A percentile compares a stretch with the other conserved stretches of the same genome.
Evolutionary conservation across 2,888 invertebrate species (phyloP).

Genomic region (Volucella inflata): DNA sequence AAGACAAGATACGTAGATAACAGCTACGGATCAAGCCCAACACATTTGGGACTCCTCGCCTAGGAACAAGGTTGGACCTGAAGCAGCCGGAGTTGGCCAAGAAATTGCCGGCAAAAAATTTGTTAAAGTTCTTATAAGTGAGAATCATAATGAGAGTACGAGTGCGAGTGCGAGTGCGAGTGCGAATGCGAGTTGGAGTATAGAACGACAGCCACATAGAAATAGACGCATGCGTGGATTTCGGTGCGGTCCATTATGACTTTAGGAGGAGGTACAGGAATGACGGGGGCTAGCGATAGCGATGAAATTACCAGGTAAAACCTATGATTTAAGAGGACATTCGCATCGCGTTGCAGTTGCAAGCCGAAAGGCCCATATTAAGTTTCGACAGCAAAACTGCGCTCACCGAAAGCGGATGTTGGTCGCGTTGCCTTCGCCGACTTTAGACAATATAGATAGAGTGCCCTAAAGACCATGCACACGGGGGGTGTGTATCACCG

Average conservation of each 20-base stretch:
- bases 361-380: constrained; percentile 66
- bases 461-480: constrained; percentile 40
- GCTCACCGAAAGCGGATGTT: constrained; percentile 55
- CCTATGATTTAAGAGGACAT: constrained; percentile 67
- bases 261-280: background rate
- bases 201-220: constrained; percentile 19
- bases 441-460: too few species aligned
- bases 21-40: constrained; percentile 63
- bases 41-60: constrained; percentile 51
- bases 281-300: background rate
- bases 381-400: constrained; percentile 67
- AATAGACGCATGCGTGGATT: constrained; percentile 58
- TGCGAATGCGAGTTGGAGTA: constrained; percentile 8
- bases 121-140: constrained; percentile 54
- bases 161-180: too few species aligned
- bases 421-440: constrained; percentile 3
- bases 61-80: background rate
- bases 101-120: constrained; percentile 43
- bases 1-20: constrained; percentile 62
- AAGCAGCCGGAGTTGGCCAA: background rate
- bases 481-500: background rate
- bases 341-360: constrained; percentile 65
- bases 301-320: constrained; percentile 63
- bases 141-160: constrained; percentile 65
- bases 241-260: constrained; percentile 61